phyloP scores from a whole-genome alignment of 2,797 vertebrate genomes.

The Anomalospiza imberbis region DNA sequence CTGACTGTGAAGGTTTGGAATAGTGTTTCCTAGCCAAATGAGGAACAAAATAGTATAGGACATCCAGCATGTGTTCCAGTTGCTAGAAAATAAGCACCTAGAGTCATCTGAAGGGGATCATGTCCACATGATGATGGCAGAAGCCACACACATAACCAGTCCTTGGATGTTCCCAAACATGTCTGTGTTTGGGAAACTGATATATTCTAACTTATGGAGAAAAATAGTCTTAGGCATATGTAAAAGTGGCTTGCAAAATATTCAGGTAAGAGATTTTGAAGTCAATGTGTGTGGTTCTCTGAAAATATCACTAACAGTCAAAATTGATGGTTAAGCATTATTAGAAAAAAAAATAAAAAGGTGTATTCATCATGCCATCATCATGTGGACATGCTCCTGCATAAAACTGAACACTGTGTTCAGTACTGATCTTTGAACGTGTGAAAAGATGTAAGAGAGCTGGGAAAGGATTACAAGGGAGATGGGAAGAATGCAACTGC shows the following conservation, averaged over 20 bases:
- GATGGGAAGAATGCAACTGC: neutral
- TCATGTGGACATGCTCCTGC: neutral
- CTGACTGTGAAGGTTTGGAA: neutral
- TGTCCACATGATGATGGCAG: neutral
- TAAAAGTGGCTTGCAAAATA: neutral
- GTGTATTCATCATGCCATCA: too few species aligned
- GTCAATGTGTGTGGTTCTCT: neutral
- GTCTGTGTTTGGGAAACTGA: neutral
- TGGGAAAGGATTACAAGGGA: neutral
- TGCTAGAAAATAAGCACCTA: neutral
- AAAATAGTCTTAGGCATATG: neutral
- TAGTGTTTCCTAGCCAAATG: neutral
- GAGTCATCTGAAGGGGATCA: neutral
- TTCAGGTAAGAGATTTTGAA: neutral
- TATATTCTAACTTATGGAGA: neutral
- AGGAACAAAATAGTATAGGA: neutral
- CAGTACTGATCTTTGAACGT: neutral
- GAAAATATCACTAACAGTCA: neutral
- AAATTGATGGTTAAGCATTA: neutral
- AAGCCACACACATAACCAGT: neutral
- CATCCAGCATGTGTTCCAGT: neutral
- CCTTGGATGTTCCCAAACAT: neutral
- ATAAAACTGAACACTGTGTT: neutral
- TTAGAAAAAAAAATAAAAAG: neutral
- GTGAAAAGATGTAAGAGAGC: neutral